Evolutionary conservation across 2,797 vertebrate genomes (phyloP).

Genomic region (Poliocrania exsul): DNA sequence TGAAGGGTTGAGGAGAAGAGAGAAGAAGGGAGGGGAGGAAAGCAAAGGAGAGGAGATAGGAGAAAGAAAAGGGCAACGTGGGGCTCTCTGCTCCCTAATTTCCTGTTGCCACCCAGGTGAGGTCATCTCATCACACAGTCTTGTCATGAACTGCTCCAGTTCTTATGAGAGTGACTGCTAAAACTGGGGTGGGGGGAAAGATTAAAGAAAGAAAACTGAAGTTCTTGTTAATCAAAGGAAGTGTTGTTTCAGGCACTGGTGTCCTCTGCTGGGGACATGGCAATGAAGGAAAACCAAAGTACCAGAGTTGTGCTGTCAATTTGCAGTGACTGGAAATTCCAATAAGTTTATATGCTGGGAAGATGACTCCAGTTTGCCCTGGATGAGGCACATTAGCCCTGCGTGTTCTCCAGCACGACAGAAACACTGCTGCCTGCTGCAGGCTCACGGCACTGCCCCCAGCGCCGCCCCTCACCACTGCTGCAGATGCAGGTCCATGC

Average conservation of each 20-base stretch:
- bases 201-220: slow-evolving; percentile 1
- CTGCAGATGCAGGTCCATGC: slow-evolving; percentile 96
- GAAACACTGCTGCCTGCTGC: neutral
- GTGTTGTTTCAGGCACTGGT: slow-evolving; percentile 39
- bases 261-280: neutral
- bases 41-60: neutral
- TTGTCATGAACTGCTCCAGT: slow-evolving; percentile 48
- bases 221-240: slow-evolving; percentile 15
- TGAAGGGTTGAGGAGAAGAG: neutral
- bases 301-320: slow-evolving; percentile 16
- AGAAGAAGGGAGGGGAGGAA: neutral
- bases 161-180: neutral
- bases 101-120: neutral
- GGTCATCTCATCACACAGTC: neutral
- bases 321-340: neutral
- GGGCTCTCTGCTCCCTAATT: neutral
- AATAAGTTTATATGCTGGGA: slow-evolving; percentile 1
- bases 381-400: neutral
- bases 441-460: neutral
- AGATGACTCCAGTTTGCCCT: slow-evolving; percentile 42
- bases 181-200: neutral
- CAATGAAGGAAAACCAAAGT: slow-evolving; percentile 26
- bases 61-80: neutral
- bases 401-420: neutral
- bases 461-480: slow-evolving; percentile 86